A percentile compares a stretch with the other conserved stretches of the same genome.
Evolutionary conservation across 2,888 invertebrate species (phyloP).

Genomic region (Eupithecia tripunctaria): DNA sequence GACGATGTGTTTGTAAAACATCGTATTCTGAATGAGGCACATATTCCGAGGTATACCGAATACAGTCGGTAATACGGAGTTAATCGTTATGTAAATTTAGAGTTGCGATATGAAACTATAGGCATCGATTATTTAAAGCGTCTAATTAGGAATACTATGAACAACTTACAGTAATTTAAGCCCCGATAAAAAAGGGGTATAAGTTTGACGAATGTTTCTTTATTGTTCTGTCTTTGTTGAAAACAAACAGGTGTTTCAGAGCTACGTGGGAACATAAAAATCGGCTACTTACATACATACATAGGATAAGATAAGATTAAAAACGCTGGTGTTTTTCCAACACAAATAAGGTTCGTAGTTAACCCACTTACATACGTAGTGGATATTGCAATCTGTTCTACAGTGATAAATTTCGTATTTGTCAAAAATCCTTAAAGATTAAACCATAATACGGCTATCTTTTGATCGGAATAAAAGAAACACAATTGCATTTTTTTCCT

Average conservation of each 20-base stretch:
- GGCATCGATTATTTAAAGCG: background rate
- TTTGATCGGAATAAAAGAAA: background rate
- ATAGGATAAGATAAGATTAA: no score
- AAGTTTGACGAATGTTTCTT: background rate
- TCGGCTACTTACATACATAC: no score
- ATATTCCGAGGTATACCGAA: background rate
- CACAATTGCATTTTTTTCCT: background rate
- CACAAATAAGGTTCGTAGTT: no score
- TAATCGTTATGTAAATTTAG: background rate
- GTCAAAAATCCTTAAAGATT: background rate
- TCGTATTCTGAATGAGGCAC: background rate
- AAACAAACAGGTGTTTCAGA: no score
- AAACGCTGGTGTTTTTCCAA: no score
- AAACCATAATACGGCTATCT: background rate
- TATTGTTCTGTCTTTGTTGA: background rate
- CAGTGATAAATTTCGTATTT: no score
- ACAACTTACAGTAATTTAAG: no score
- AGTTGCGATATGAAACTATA: background rate
- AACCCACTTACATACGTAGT: no score
- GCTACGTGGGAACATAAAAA: no score
- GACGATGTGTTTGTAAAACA: background rate
- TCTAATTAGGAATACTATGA: background rate
- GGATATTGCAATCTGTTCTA: no score
- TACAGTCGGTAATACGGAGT: background rate
- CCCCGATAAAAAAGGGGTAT: no score